Percentiles rank a stretch among this genome's conserved stretches.
phyloP scores from a whole-genome alignment of 1,140 invertebrate species.

The Druon quercuslanigerum region DNA sequence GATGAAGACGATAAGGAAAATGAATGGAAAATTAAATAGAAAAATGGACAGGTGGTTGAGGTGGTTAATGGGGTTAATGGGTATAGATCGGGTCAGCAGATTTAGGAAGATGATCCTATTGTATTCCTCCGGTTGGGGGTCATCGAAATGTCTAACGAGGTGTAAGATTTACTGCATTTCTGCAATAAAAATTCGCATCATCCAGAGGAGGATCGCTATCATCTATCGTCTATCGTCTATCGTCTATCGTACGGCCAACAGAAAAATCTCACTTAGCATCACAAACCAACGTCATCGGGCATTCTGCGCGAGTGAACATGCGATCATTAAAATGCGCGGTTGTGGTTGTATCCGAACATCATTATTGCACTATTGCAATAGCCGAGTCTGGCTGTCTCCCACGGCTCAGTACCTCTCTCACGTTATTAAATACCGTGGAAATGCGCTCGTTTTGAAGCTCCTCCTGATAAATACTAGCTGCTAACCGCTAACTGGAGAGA shows the following conservation, averaged over 20 bases:
- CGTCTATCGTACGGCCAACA: background rate
- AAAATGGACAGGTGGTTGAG: background rate
- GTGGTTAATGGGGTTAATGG: background rate
- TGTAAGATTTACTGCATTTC: conserved; percentile 8
- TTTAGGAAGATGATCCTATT: conserved; percentile 1
- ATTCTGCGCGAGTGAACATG: conserved; percentile 47
- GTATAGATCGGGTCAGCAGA: conserved; percentile 10
- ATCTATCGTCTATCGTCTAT: background rate
- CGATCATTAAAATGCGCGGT: conserved; percentile 50
- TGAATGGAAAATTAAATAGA: background rate
- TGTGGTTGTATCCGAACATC: conserved; percentile 48
- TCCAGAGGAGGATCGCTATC: background rate
- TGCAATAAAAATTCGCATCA: background rate
- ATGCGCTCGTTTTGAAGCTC: conserved; percentile 56
- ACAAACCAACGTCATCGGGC: background rate
- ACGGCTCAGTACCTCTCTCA: conserved; percentile 57
- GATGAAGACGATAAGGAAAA: background rate
- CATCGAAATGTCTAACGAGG: conserved; percentile 6
- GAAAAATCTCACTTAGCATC: background rate
- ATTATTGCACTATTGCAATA: conserved; percentile 54
- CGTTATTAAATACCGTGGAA: conserved; percentile 65
- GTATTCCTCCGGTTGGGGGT: background rate
- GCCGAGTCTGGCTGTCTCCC: conserved; percentile 58
- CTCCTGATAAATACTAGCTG: conserved; percentile 34
- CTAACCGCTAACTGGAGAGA: too few relatives aligned